Conservation (phyloP, 2,113 vertebrate genomes). For the Trematomus loennbergii region DNA sequence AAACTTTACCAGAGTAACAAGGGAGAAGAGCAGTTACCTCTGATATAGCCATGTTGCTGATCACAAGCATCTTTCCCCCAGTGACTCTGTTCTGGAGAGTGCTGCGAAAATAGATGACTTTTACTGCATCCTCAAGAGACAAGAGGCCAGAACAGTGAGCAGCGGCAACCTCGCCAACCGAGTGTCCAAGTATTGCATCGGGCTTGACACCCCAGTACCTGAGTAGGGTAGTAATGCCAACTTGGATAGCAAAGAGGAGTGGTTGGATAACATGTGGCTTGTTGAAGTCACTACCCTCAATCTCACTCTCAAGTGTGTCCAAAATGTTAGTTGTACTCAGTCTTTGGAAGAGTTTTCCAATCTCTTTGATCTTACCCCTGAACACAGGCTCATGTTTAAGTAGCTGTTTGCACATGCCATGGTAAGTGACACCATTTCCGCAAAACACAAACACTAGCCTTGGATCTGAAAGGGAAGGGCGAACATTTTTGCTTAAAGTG, state of each 20-base stretch:
- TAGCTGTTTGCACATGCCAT: slow-evolving; percentile 85
- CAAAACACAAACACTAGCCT: slow-evolving; percentile 90
- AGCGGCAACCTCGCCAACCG: slow-evolving; percentile 89
- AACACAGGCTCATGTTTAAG: slow-evolving; percentile 85
- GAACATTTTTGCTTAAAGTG: slow-evolving; percentile 21
- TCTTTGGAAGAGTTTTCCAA: slow-evolving; percentile 73
- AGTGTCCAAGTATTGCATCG: slow-evolving; percentile 85
- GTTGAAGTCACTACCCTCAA: slow-evolving; percentile 74
- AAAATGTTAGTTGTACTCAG: slow-evolving; percentile 72
- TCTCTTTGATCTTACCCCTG: slow-evolving; percentile 83
- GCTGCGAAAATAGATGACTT: slow-evolving; percentile 88
- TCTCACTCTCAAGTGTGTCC: slow-evolving; percentile 72
- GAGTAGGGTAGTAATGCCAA: slow-evolving; percentile 84
- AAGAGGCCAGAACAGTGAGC: slow-evolving; percentile 89
- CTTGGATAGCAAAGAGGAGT: slow-evolving; percentile 89
- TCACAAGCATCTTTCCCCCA: slow-evolving; percentile 88
- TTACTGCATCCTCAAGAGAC: slow-evolving; percentile 88
- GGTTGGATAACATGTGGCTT: slow-evolving; percentile 85
- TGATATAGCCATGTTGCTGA: slow-evolving; percentile 86
- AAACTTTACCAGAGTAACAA: slow-evolving; percentile 80
- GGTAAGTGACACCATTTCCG: slow-evolving; percentile 86
- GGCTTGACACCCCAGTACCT: slow-evolving; percentile 89
- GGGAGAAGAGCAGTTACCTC: slow-evolving; percentile 79
- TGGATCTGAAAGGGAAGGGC: slow-evolving; percentile 54
- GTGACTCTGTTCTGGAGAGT: slow-evolving; percentile 84